A percentile compares a stretch with the other conserved stretches of the same genome.
Evolutionary conservation across 1,140 invertebrate species (phyloP).

Genomic region (Zeugodacus cucurbitae): DNA sequence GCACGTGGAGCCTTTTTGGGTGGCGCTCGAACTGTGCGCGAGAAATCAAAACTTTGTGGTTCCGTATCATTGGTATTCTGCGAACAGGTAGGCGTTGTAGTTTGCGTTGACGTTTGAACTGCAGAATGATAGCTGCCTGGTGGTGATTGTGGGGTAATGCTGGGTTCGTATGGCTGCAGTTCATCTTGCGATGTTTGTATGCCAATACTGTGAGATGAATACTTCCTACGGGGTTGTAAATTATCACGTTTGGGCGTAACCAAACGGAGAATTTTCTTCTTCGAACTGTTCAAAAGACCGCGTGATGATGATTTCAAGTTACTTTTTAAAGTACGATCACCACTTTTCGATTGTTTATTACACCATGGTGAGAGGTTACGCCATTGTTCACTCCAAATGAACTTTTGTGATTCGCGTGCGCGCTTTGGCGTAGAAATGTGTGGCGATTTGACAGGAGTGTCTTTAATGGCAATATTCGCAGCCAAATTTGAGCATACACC

Average conservation of each 20-base stretch:
- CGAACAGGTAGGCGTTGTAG: conserved; percentile 45
- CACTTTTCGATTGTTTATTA: not conserved
- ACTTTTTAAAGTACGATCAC: conserved; percentile 1
- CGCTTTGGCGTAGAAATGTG: conserved; percentile 2
- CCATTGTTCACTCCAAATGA: conserved; percentile 58
- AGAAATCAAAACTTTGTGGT: conserved; percentile 55
- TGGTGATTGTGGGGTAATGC: conserved; percentile 52
- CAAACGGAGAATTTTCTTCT: conserved; percentile 60
- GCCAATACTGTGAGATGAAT: conserved; percentile 50
- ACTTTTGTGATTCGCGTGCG: conserved; percentile 51
- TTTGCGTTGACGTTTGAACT: conserved; percentile 52
- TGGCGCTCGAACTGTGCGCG: conserved; percentile 55
- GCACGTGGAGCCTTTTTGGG: conserved; percentile 52
- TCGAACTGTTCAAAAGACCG: conserved; percentile 56
- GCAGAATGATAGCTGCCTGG: conserved; percentile 62
- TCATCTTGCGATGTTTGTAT: conserved; percentile 57
- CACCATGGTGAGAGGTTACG: conserved; percentile 57
- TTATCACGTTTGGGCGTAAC: conserved; percentile 59
- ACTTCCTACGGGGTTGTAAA: not conserved
- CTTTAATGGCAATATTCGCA: conserved; percentile 55
- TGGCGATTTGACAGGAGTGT: conserved; percentile 57
- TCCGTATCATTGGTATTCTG: conserved; percentile 45
- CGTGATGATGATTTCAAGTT: conserved; percentile 52
- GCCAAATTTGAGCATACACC: conserved; percentile 56
- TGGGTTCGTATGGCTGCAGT: conserved; percentile 34